These are phyloP conservation scores for Rhagonycha fulva DNA, from an alignment of 2,888 invertebrate genomes.

Conservation along the genomic window DNA sequence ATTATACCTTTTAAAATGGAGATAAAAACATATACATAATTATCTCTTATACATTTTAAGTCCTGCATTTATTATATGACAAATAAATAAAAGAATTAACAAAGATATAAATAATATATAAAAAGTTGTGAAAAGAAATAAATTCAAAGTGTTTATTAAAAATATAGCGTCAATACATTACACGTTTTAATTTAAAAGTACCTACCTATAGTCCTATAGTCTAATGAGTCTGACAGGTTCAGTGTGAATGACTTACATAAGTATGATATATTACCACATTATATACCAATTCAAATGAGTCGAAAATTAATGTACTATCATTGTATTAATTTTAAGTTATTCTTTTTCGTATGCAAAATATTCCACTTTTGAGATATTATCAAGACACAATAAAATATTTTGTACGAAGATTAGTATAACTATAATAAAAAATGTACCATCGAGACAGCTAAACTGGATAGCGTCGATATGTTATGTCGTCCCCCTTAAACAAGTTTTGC, in stretches of 20 bases:
- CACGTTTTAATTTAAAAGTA: slow-evolving; percentile 13
- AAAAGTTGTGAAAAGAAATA: slow-evolving; percentile 6
- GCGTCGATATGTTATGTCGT: background rate
- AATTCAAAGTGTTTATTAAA: slow-evolving; percentile 13
- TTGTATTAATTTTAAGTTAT: slow-evolving; percentile 7
- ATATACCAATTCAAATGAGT: slow-evolving; percentile 12
- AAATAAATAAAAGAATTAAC: background rate
- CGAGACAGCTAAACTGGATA: background rate
- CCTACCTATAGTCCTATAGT: slow-evolving; percentile 1
- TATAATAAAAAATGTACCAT: background rate
- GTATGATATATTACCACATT: slow-evolving; percentile 15
- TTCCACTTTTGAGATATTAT: background rate
- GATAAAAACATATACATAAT: background rate
- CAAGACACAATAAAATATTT: background rate
- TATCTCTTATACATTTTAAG: background rate
- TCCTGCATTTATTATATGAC: background rate
- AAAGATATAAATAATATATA: slow-evolving; percentile 2
- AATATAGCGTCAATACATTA: slow-evolving; percentile 7
- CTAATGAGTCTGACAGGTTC: slow-evolving; percentile 14
- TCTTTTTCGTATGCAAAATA: slow-evolving; percentile 12
- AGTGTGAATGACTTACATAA: slow-evolving; percentile 12
- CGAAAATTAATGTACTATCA: slow-evolving; percentile 13
- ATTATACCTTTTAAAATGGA: background rate
- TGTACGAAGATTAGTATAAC: background rate
- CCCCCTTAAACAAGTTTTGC: background rate